Evolutionary conservation across 1,140 invertebrate species (phyloP), one percentile per base, ranked within the genome.

Genomic region (Heterodera schachtii): DNA sequence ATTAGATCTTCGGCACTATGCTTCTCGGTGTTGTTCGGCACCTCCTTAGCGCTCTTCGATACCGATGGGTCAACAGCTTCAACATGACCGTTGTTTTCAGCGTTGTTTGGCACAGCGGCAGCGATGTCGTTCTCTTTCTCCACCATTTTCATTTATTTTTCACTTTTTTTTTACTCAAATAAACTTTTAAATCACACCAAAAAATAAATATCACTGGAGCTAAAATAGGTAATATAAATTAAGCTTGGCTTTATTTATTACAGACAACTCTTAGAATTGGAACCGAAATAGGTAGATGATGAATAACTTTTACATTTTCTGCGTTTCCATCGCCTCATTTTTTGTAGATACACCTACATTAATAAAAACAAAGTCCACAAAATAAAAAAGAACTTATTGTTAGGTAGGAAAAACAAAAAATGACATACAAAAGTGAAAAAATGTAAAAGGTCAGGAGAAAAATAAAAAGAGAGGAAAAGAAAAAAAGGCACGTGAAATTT

Each of bases 91-190:
- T 69, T 69, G 66, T 78, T 70, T 5, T 31, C 66, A 46, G 21
- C 44, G 41, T 78, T 78, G 31, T 66, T 44, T 41, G 52, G 70
- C 31, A 66, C 57, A 69, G 47, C 64, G 77, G 77, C 70, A 69
- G 66, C 64, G 46, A 70, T 49, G n/a, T 78, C 77, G 70, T 78
- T 78, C 44, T 69, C 77, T 66, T 78, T 78, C 41, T 71, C 77
- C 52, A 78, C 64, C 76, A 78, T 78, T 44, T 69, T 78, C n/a
- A 71, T 7, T 13, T n/a, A 31, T 19, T 64, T 64, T 64, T 64
- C 57, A 64, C 57, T 19, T 19, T 64, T 64, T 52, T 19, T 19
- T 19, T 11, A 64, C 57, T 11, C 16, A 16, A 64, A 64, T 64
- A 64, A 64, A 64, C 11, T 19, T 64, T 19, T 19, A 64, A 64